Evolutionary conservation across 1,140 invertebrate species (phyloP), one percentile per base, ranked within the genome.

Genomic region (Drosophila tsacasi): DNA sequence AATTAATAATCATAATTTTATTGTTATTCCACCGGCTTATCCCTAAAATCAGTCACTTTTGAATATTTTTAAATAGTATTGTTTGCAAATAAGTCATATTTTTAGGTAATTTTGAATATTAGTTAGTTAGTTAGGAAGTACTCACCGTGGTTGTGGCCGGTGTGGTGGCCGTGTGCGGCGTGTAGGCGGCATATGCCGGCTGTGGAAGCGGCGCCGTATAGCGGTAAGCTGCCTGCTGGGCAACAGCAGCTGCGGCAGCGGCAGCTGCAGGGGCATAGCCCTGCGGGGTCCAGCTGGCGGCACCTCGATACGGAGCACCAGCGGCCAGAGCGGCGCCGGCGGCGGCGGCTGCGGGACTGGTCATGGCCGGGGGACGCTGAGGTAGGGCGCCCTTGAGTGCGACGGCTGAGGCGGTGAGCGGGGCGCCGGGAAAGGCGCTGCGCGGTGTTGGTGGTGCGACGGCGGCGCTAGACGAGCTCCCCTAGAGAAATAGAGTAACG

Each of bases 341-440:
- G 81, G 86, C 91, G 63, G 92, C 92, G 78, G 92, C 92, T 71
- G 92, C 92, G 84, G 92, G 92, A 81, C 92, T 93, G 68, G 92
- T 92, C 92, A 93, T 93, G 68, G 83, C 87, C 73, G 89, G 74
- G 65, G 90, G 92, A 75, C 90, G 83, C 66, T 91, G 92, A 55
- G 85, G 71, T 19, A 87, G 58, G 47, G 80, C 79, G 69, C 92
- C 90, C 82, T 93, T 93, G 50, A 93, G 79, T 65, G 90, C 76
- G 68, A 92, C 79, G 83, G 89, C 81, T 73, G 91, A 91, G 65
- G 92, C 80, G 83, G 80, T 91, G 25, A 91, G 83, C 77, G 90
- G 84, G 73, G 90, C 84, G 61, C 87, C 87, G 64, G 84, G 85
- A 57, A 92, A 93, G 55, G 89, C 84, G 67, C 76, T 93, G 76